phyloP scores from a whole-genome alignment of 2,113 vertebrate genomes.

The Nerophis lumbriciformis region DNA sequence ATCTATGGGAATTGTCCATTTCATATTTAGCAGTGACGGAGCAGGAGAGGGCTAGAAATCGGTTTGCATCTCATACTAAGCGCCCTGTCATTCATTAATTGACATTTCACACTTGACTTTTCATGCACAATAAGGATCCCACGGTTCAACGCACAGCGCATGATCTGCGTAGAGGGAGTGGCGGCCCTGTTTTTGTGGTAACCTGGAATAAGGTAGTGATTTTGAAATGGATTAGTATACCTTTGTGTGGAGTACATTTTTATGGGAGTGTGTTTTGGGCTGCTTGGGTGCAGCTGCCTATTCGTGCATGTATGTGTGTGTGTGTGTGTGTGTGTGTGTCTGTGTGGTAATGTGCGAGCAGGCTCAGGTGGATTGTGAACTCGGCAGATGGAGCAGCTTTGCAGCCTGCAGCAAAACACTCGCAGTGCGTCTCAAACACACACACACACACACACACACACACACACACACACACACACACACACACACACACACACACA shows the following conservation, averaged over 20 bases:
- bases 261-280: conserved; percentile 1
- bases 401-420: conserved; percentile 61
- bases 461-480: conserved; percentile 21
- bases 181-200: too few species aligned
- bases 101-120: too few species aligned
- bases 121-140: too few species aligned
- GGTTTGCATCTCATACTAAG: too few species aligned
- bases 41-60: too few species aligned
- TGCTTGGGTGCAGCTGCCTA: conserved; percentile 11
- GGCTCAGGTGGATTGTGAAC: conserved; percentile 71
- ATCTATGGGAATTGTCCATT: too few species aligned
- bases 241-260: conserved; percentile 4
- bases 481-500: conserved; percentile 27
- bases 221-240: too few species aligned
- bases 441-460: neutral
- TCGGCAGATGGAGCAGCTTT: conserved; percentile 73
- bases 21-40: too few species aligned
- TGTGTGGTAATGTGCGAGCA: conserved; percentile 29
- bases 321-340: conserved; percentile 11
- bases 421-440: conserved; percentile 29
- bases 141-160: too few species aligned
- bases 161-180: too few species aligned
- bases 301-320: conserved; percentile 9
- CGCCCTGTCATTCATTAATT: too few species aligned
- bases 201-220: too few species aligned